Evolutionary conservation across 2,797 vertebrate species (phyloP).

Genomic region (Percopsis omiscomaycus): DNA sequence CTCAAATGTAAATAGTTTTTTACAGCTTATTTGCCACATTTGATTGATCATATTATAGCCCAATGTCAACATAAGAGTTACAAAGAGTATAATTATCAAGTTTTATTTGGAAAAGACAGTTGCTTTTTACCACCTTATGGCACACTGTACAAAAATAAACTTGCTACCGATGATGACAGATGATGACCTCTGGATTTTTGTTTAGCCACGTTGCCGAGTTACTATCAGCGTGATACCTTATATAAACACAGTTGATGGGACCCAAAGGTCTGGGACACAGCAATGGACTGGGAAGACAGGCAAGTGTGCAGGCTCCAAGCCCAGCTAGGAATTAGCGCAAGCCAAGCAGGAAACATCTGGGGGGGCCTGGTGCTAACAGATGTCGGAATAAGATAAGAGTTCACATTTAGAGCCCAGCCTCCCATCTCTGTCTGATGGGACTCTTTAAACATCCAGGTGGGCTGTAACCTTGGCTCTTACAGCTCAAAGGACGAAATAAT

Average conservation of each 20-base stretch:
- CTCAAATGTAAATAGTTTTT: conserved; percentile 20
- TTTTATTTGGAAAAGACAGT: conserved; percentile 41
- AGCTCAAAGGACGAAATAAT: conserved; percentile 75
- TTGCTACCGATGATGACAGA: conserved; percentile 60
- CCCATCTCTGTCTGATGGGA: conserved; percentile 60
- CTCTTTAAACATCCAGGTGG: conserved; percentile 76
- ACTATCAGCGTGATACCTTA: conserved; percentile 65
- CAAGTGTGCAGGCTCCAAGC: conserved; percentile 63
- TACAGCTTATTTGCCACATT: conserved; percentile 36
- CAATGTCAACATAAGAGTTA: conserved; percentile 5
- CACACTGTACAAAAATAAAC: conserved; percentile 57
- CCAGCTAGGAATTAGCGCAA: conserved; percentile 64
- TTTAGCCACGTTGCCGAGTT: conserved; percentile 75
- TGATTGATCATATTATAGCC: conserved; percentile 35
- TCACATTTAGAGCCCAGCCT: conserved; percentile 60
- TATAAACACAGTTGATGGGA: conserved; percentile 74
- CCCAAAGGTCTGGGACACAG: conserved; percentile 60
- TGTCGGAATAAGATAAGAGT: conserved; percentile 79
- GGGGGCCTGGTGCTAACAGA: conserved; percentile 77
- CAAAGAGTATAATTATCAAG: conserved; percentile 39
- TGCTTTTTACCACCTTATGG: too few relatives aligned
- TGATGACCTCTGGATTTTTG: conserved; percentile 73
- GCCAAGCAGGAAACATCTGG: conserved; percentile 86
- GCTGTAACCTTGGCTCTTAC: conserved; percentile 70
- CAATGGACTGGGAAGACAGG: conserved; percentile 53